Percentiles rank a stretch among this genome's conserved stretches.
These are phyloP conservation scores for Scrobipalpa atriplicella DNA, from an alignment of 2,888 invertebrate genomes.

Conservation along the genomic window DNA sequence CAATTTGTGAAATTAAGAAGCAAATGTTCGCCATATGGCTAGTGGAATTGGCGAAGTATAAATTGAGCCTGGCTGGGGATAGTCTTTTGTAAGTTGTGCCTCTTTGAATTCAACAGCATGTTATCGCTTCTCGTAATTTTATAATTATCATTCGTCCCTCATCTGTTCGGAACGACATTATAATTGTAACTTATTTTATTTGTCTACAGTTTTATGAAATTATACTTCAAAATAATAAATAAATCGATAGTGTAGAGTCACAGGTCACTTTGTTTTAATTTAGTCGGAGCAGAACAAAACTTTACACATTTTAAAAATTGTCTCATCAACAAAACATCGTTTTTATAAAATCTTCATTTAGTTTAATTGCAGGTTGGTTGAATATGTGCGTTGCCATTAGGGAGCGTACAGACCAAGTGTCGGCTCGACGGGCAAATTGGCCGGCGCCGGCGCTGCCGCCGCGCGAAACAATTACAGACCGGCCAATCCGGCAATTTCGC, in stretches of 20 bases:
- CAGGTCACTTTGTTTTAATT: too few species aligned
- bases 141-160: too few species aligned
- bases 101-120: too few species aligned
- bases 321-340: not conserved
- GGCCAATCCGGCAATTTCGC: conserved; percentile 59
- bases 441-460: conserved; percentile 31
- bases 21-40: conserved; percentile 19
- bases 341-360: conserved; percentile 21
- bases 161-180: too few species aligned
- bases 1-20: conserved; percentile 7
- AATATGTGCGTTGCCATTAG: conserved; percentile 42
- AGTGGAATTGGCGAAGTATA: not conserved
- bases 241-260: too few species aligned
- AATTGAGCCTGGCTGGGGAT: too few species aligned
- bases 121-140: too few species aligned
- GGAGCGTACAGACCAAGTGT: conserved; percentile 47
- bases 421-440: conserved; percentile 54
- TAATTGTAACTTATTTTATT: too few species aligned
- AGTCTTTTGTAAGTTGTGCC: too few species aligned
- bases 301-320: too few species aligned
- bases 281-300: not conserved
- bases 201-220: too few species aligned
- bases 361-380: conserved; percentile 7
- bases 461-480: conserved; percentile 47
- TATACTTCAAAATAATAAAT: too few species aligned